Conservation (phyloP, 2,888 invertebrate species). For the Mystacides longicornis region DNA sequence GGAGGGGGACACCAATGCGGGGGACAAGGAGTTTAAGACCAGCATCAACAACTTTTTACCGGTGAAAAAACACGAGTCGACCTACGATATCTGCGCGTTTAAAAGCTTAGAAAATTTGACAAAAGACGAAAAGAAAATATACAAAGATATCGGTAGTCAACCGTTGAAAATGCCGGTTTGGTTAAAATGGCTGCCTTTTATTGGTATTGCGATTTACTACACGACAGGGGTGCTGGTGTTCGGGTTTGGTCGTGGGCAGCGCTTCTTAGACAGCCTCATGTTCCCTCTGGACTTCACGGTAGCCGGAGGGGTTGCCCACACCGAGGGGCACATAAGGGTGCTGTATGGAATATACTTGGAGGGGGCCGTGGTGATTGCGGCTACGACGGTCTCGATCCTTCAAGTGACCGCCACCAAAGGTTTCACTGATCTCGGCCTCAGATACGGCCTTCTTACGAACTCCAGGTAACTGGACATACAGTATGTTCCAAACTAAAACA, state of each 20-base stretch:
- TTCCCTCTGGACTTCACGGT: conserved; percentile 67
- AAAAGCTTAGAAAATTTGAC: conserved; percentile 13
- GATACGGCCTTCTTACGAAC: conserved; percentile 47
- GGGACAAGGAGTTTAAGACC: conserved; percentile 7
- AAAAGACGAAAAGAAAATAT: conserved; percentile 30
- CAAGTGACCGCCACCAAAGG: conserved; percentile 52
- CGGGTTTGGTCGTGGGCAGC: conserved; percentile 48
- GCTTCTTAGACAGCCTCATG: conserved; percentile 48
- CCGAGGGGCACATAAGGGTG: conserved; percentile 50
- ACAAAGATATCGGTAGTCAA: conserved; percentile 30
- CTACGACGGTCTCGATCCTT: conserved; percentile 51
- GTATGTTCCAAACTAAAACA: too few species aligned
- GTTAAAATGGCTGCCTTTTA: conserved; percentile 36
- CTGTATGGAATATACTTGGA: conserved; percentile 62
- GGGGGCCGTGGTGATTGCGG: conserved; percentile 56
- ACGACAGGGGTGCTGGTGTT: conserved; percentile 51
- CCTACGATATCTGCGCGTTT: conserved; percentile 16
- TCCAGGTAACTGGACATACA: conserved; percentile 31
- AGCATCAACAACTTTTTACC: conserved; percentile 9
- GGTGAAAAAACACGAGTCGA: conserved; percentile 8
- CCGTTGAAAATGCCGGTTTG: conserved; percentile 16
- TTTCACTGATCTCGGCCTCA: conserved; percentile 47
- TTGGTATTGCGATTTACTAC: conserved; percentile 49
- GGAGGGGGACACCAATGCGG: conserved; percentile 11
- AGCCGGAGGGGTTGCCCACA: conserved; percentile 58